A percentile compares a stretch with the other conserved stretches of the same genome.
phyloP scores from a whole-genome alignment of 2,113 vertebrate species.

The Microcebus ravelobensis region DNA sequence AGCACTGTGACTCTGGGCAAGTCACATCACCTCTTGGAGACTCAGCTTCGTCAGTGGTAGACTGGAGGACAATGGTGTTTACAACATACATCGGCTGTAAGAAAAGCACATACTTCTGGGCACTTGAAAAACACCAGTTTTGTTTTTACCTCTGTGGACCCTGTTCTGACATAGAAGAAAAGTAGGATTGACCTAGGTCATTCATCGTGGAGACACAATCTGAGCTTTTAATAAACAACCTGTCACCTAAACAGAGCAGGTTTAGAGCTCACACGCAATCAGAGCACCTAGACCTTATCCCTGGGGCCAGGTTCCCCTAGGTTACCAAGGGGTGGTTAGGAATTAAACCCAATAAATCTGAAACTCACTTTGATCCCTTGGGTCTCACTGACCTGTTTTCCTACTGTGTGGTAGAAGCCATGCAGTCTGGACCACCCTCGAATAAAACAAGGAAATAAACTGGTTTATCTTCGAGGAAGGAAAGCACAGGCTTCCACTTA shows the following conservation, averaged over 20 bases:
- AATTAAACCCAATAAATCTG: not conserved
- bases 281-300: not conserved
- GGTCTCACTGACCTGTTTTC: not conserved
- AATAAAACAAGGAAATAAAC: not conserved
- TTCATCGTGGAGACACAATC: not conserved
- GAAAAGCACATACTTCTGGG: not conserved
- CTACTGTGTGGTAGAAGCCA: not conserved
- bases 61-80: not conserved
- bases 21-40: not conserved
- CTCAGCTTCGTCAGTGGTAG: not conserved
- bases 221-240: not conserved
- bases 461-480: not conserved
- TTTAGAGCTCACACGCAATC: not conserved
- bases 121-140: not conserved
- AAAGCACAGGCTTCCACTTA: not conserved
- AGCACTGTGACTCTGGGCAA: not conserved
- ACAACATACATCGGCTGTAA: not conserved
- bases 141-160: not conserved
- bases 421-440: not conserved
- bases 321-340: not conserved
- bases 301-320: not conserved
- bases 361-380: not conserved
- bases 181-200: not conserved
- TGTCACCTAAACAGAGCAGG: not conserved
- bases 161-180: not conserved